Conservation (phyloP, 2,888 invertebrate genomes). For the Drosophila flavopinicola region DNA sequence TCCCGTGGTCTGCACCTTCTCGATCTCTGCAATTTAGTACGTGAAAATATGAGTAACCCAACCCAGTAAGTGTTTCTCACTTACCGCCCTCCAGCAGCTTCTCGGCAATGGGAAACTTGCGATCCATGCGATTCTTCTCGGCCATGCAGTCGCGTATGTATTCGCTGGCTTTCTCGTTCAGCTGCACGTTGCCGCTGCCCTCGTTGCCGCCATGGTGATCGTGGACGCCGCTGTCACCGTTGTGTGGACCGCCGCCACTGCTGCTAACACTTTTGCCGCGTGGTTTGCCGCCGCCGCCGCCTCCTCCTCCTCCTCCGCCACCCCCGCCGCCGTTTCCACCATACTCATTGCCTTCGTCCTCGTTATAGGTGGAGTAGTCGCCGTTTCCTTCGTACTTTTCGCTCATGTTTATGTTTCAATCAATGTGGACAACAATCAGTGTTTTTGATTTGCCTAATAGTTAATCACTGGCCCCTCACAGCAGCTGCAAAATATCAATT, state of each 20-base stretch:
- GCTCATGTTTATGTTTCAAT: slow-evolving; percentile 77
- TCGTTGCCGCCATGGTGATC: slow-evolving; percentile 83
- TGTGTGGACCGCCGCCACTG: slow-evolving; percentile 78
- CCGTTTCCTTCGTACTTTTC: slow-evolving; percentile 84
- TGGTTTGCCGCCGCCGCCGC: slow-evolving; percentile 50
- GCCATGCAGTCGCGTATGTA: slow-evolving; percentile 90
- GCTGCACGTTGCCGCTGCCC: slow-evolving; percentile 80
- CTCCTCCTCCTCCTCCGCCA: slow-evolving; percentile 31
- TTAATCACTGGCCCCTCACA: slow-evolving; percentile 18
- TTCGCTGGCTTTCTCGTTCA: slow-evolving; percentile 90
- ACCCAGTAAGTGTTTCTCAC: not conserved
- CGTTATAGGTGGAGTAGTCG: slow-evolving; percentile 82
- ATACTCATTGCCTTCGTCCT: slow-evolving; percentile 83
- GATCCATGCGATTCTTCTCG: slow-evolving; percentile 89
- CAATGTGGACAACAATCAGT: slow-evolving; percentile 30
- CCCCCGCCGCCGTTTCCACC: slow-evolving; percentile 37
- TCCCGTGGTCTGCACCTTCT: slow-evolving; percentile 89
- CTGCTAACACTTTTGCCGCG: slow-evolving; percentile 67
- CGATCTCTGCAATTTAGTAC: slow-evolving; percentile 87
- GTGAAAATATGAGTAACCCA: not conserved
- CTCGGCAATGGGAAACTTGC: slow-evolving; percentile 89
- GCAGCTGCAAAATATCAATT: slow-evolving; percentile 43
- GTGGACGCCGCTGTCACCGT: slow-evolving; percentile 79
- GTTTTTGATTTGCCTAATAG: slow-evolving; percentile 31
- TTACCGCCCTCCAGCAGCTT: slow-evolving; percentile 91